Conservation (phyloP, 2,113 vertebrate species). For the Potamarius usumacintae region DNA sequence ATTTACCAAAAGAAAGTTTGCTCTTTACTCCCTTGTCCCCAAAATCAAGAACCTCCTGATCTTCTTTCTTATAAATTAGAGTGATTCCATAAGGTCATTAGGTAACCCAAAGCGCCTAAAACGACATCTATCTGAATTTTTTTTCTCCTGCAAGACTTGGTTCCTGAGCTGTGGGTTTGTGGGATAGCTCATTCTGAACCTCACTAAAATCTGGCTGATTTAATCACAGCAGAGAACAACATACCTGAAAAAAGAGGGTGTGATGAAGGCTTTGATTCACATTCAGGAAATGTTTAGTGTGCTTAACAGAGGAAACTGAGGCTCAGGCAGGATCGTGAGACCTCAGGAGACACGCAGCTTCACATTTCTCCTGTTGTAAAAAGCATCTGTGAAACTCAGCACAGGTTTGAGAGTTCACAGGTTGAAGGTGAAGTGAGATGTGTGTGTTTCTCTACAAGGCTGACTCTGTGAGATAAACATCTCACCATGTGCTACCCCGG, state of each 20-base stretch:
- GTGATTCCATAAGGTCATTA: not conserved
- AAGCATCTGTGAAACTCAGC: constrained; percentile 26
- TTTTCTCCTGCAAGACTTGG: not conserved
- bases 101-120: not conserved
- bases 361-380: constrained; percentile 25
- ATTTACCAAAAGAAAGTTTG: not conserved
- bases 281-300: constrained; percentile 30
- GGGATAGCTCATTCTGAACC: not conserved
- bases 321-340: constrained; percentile 9
- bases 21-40: not conserved
- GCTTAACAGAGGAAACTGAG: constrained; percentile 30
- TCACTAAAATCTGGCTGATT: not conserved
- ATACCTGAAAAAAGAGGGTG: constrained; percentile 3
- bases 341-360: constrained; percentile 16
- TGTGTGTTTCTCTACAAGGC: constrained; percentile 11
- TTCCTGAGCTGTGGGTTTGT: not conserved
- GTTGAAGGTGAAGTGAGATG: constrained; percentile 27
- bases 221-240: constrained; percentile 12
- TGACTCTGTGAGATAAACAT: constrained; percentile 17
- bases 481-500: not conserved
- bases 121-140: not conserved
- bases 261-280: constrained; percentile 19
- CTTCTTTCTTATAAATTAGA: not conserved
- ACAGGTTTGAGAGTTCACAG: constrained; percentile 33
- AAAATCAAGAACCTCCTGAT: not conserved